A percentile compares a stretch with the other conserved stretches of the same genome.
Conservation (phyloP, 2,113 vertebrate genomes). For the Sceloporus undulatus region DNA sequence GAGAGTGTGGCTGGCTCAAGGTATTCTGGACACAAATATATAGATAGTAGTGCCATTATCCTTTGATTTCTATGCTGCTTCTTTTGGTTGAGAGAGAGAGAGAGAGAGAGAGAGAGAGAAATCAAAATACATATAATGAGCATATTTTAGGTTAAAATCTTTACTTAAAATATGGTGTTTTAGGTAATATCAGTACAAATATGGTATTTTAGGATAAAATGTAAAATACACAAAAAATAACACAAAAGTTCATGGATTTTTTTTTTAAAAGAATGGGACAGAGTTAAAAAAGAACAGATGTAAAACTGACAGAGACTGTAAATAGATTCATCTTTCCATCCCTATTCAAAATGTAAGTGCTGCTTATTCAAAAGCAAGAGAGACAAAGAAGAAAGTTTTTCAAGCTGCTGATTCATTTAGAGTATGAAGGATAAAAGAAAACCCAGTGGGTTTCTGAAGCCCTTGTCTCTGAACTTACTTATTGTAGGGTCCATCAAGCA, state of each 20-base stretch:
- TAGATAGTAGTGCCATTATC: no score
- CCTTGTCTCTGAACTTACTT: not conserved
- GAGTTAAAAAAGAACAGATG: not conserved
- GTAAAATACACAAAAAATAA: not conserved
- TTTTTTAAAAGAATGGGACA: not conserved
- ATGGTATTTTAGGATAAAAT: not conserved
- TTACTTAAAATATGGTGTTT: no score
- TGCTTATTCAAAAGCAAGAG: not conserved
- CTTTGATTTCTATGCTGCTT: no score
- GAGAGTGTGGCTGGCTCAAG: no score
- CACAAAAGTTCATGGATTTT: not conserved
- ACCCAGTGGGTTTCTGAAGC: accelerated
- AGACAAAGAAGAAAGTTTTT: conserved; percentile 18
- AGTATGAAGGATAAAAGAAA: conserved; percentile 28
- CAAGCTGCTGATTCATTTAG: not conserved
- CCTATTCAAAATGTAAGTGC: not conserved
- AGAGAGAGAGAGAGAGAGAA: no score
- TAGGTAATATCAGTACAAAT: not conserved
- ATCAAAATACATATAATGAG: no score
- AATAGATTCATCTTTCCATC: not conserved
- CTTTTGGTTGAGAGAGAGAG: no score
- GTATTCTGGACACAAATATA: no score
- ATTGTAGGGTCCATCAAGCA: not conserved
- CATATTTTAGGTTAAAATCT: no score
- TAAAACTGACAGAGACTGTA: not conserved